Evolutionary conservation across 2,888 invertebrate species (phyloP).

Genomic region (Apamea monoglypha): DNA sequence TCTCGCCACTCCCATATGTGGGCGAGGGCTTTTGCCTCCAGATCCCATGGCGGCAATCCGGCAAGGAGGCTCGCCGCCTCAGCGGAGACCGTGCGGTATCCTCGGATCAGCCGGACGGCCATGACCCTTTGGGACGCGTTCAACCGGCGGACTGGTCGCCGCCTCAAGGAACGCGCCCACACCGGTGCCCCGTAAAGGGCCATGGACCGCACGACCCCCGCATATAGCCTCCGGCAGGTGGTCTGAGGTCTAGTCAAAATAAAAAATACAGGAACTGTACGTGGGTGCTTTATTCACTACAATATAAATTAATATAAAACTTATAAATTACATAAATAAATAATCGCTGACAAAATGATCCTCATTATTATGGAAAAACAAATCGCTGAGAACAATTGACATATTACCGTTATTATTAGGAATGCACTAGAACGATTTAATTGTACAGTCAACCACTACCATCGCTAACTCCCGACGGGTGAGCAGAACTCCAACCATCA

Average conservation of each 20-base stretch:
- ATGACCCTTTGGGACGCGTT: no score
- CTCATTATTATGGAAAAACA: slow-evolving; percentile 67
- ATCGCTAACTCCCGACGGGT: not conserved
- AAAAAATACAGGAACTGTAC: slow-evolving; percentile 66
- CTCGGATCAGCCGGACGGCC: no score
- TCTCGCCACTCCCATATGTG: no score
- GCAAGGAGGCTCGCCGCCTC: no score
- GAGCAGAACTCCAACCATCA: slow-evolving; percentile 10
- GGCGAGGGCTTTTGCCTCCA: no score
- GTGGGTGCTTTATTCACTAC: slow-evolving; percentile 85
- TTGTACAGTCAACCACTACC: slow-evolving; percentile 43
- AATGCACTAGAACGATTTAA: slow-evolving; percentile 67
- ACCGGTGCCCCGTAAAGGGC: no score
- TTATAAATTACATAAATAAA: slow-evolving; percentile 87
- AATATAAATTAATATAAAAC: slow-evolving; percentile 88
- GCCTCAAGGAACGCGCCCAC: no score
- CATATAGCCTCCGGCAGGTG: no score
- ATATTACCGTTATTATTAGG: slow-evolving; percentile 60
- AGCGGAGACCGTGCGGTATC: no score
- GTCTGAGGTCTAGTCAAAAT: slow-evolving; percentile 20
- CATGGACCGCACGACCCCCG: no score
- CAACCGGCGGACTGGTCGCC: no score
- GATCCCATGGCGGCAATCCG: no score
- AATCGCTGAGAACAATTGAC: slow-evolving; percentile 57
- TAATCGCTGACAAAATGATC: slow-evolving; percentile 82